Conservation (phyloP, 2,888 invertebrate genomes). For the Ptilodon capucinus region DNA sequence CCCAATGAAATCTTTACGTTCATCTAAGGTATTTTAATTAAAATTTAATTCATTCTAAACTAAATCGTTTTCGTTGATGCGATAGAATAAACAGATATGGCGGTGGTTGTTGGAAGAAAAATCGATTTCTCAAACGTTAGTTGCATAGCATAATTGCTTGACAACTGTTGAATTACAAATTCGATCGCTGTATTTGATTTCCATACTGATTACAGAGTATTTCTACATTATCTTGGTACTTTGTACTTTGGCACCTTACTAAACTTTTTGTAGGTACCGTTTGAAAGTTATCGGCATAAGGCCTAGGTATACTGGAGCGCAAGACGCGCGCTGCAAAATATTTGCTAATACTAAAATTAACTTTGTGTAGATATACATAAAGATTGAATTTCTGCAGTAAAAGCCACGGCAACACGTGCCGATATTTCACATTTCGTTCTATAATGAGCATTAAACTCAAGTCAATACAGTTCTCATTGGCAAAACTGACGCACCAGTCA, state of each 20-base stretch:
- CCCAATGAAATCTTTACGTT: conserved; percentile 12
- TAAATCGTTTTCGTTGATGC: conserved; percentile 15
- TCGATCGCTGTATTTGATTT: not conserved
- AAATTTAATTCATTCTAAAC: conserved; percentile 24
- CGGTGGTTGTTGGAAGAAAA: not conserved
- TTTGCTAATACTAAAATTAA: too few relatives aligned
- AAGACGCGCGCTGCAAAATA: too few relatives aligned
- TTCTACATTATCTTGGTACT: not conserved
- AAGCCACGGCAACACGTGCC: too few relatives aligned
- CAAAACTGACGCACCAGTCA: too few relatives aligned
- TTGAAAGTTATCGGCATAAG: too few relatives aligned
- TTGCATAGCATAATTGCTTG: not conserved
- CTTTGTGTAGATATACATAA: too few relatives aligned
- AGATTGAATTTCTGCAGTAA: too few relatives aligned
- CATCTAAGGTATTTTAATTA: conserved; percentile 29
- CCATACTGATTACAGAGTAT: not conserved
- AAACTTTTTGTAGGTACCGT: too few relatives aligned
- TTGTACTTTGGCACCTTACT: not conserved
- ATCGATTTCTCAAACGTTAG: not conserved
- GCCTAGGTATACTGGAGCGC: too few relatives aligned
- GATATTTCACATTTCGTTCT: too few relatives aligned
- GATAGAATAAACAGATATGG: conserved; percentile 10
- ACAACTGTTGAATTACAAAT: not conserved
- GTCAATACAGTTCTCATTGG: too few relatives aligned
- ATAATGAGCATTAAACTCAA: too few relatives aligned